Conservation (phyloP, 2,888 invertebrate genomes). For the Agriopis marginaria region DNA sequence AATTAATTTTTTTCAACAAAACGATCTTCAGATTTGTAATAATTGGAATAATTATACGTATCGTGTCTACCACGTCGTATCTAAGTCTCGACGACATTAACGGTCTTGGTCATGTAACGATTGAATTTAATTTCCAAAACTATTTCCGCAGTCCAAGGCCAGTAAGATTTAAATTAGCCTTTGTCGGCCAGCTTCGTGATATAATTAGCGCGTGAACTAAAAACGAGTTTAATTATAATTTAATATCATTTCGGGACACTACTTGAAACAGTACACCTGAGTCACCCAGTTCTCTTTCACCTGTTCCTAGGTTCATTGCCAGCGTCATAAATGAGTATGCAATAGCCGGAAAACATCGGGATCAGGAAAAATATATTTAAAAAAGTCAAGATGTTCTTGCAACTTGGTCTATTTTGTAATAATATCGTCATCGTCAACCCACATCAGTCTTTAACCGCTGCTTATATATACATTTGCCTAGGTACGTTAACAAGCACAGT, state of each 20-base stretch:
- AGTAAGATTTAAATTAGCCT: too few species aligned
- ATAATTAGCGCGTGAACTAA: slow-evolving; percentile 2
- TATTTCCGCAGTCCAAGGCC: too few species aligned
- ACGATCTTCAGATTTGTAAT: not conserved
- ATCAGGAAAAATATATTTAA: not conserved
- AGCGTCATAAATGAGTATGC: not conserved
- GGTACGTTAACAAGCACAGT: too few species aligned
- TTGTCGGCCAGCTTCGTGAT: not conserved
- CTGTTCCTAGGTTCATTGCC: not conserved
- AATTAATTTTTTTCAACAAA: too few species aligned
- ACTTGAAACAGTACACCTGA: not conserved
- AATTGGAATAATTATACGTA: not conserved
- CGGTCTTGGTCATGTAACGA: not conserved
- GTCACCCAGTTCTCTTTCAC: too few species aligned
- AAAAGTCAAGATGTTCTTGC: not conserved
- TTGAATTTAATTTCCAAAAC: not conserved
- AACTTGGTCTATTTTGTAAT: not conserved
- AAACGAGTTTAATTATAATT: slow-evolving; percentile 5
- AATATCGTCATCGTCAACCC: too few species aligned
- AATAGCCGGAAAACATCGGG: not conserved
- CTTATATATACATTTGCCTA: too few species aligned
- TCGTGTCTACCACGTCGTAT: not conserved
- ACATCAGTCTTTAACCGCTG: too few species aligned
- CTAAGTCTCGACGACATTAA: not conserved
- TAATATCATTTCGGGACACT: not conserved